Percentiles rank a stretch among this genome's conserved stretches.
These are phyloP conservation scores for Erebia ligea DNA, from an alignment of 2,888 invertebrate genomes.

Conservation along the genomic window DNA sequence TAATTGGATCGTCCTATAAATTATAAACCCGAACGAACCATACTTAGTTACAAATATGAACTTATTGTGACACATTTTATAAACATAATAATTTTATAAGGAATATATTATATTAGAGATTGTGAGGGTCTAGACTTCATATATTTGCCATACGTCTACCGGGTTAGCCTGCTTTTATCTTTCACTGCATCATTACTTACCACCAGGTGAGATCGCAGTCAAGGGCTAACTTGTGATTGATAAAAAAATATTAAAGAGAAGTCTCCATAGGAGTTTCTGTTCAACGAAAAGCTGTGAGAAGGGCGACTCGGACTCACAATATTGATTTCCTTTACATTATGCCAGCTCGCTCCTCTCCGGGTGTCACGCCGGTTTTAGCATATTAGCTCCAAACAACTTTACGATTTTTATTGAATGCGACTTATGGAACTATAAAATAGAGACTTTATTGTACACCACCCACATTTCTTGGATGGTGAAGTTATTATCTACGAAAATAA, in stretches of 20 bases:
- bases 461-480: neutral
- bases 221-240: no score
- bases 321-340: slow-evolving; percentile 74
- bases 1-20: no score
- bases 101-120: no score
- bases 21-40: no score
- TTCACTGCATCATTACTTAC: no score
- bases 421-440: slow-evolving; percentile 22
- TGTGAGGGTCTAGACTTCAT: no score
- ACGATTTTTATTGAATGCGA: slow-evolving; percentile 16
- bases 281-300: slow-evolving; percentile 61
- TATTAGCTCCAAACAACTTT: slow-evolving; percentile 32
- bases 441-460: neutral
- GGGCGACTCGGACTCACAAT: slow-evolving; percentile 60
- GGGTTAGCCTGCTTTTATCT: no score
- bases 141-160: no score
- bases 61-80: no score
- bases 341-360: slow-evolving; percentile 44
- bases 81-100: no score
- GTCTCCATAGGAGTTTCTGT: slow-evolving; percentile 47
- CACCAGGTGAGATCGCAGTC: no score
- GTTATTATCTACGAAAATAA: neutral
- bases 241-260: neutral
- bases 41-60: no score
- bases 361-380: slow-evolving; percentile 33